Evolutionary conservation across 2,888 invertebrate genomes (phyloP).

Genomic region (Monopis laevigella): DNA sequence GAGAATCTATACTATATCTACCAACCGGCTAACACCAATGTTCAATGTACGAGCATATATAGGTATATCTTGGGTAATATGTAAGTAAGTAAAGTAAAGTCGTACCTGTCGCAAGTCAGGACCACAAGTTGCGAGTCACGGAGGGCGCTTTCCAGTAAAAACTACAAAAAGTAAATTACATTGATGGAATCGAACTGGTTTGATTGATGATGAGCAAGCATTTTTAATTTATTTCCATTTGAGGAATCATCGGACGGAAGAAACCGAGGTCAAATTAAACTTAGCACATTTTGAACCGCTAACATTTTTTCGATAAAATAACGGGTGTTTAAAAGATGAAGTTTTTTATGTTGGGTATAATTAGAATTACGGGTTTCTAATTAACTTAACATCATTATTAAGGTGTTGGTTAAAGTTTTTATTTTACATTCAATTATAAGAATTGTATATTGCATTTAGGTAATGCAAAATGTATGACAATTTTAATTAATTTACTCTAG

Average conservation of each 20-base stretch:
- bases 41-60: neutral
- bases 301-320: conserved; percentile 6
- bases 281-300: conserved; percentile 9
- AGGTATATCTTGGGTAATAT: neutral
- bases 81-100: neutral
- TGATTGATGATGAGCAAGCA: conserved; percentile 66
- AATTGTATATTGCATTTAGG: too few species aligned
- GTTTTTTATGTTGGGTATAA: too few species aligned
- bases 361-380: too few species aligned
- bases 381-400: too few species aligned
- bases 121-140: conserved; percentile 51
- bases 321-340: too few species aligned
- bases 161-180: conserved; percentile 67
- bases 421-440: too few species aligned
- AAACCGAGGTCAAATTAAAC: conserved; percentile 34
- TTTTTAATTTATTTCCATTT: conserved; percentile 58
- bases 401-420: too few species aligned
- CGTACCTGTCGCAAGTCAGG: conserved; percentile 42
- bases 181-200: conserved; percentile 63
- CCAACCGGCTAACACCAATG: too few species aligned
- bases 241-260: conserved; percentile 42
- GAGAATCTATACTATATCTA: too few species aligned
- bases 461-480: too few species aligned
- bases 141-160: conserved; percentile 60
- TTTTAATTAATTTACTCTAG: too few species aligned